Evolutionary conservation across 2,888 invertebrate genomes (phyloP).

Genomic region (Drosophila paracracens): DNA sequence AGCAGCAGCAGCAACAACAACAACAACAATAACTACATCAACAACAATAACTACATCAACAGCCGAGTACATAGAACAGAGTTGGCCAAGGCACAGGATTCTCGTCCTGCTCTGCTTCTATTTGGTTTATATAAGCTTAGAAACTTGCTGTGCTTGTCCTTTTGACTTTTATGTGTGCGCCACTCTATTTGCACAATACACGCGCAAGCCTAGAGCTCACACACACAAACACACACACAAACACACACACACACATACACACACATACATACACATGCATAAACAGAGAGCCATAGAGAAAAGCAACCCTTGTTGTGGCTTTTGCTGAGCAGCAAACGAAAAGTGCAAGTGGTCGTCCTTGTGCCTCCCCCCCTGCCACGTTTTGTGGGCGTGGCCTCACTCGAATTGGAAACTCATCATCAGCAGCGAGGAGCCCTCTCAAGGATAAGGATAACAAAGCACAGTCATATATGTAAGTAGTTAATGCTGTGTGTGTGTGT

Average conservation of each 20-base stretch:
- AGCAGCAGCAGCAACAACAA: slow-evolving; percentile 29
- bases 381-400: slow-evolving; percentile 71
- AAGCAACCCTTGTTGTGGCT: slow-evolving; percentile 73
- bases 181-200: slow-evolving; percentile 62
- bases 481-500: slow-evolving; percentile 31
- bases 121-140: slow-evolving; percentile 43
- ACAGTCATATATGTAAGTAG: slow-evolving; percentile 43
- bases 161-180: slow-evolving; percentile 60
- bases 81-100: slow-evolving; percentile 46
- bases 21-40: slow-evolving; percentile 31
- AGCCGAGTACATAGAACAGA: slow-evolving; percentile 48
- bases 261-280: slow-evolving; percentile 11
- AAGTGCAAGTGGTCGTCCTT: slow-evolving; percentile 77
- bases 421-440: slow-evolving; percentile 50
- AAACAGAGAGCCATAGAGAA: slow-evolving; percentile 43
- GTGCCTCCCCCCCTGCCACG: slow-evolving; percentile 16
- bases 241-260: slow-evolving; percentile 18
- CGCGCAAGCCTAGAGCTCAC: slow-evolving; percentile 39
- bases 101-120: slow-evolving; percentile 25
- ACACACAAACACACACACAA: slow-evolving; percentile 16
- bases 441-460: slow-evolving; percentile 70
- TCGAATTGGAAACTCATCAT: slow-evolving; percentile 75
- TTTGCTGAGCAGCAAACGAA: slow-evolving; percentile 59
- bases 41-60: slow-evolving; percentile 25
- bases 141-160: slow-evolving; percentile 56